Percentiles rank a stretch among this genome's conserved stretches.
phyloP scores from a whole-genome alignment of 2,113 vertebrate species.

The Stegostoma tigrinum region DNA sequence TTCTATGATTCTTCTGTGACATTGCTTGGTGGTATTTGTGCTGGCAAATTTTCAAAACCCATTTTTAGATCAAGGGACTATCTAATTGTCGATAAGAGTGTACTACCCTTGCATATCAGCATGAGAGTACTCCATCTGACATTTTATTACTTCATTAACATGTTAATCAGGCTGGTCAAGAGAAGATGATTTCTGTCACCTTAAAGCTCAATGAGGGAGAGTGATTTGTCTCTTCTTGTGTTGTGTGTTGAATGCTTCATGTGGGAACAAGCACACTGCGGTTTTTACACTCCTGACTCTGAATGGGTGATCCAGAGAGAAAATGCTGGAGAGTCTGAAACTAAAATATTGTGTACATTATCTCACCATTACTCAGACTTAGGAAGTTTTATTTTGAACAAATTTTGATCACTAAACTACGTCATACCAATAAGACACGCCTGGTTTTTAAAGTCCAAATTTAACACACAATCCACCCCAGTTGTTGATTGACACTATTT shows the following conservation, averaged over 20 bases:
- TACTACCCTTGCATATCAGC: background rate
- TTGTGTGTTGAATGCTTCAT: background rate
- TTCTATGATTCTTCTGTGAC: too few relatives aligned
- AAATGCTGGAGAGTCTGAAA: background rate
- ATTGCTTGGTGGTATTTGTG: too few relatives aligned
- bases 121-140: background rate
- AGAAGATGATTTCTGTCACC: background rate
- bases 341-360: background rate
- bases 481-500: background rate
- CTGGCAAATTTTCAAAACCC: too few relatives aligned
- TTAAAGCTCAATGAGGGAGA: background rate
- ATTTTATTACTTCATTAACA: background rate
- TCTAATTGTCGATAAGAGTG: background rate
- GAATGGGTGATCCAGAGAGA: background rate
- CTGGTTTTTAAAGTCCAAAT: background rate
- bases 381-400: background rate
- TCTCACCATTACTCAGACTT: background rate
- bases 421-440: background rate
- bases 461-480: background rate
- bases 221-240: background rate
- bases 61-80: too few relatives aligned
- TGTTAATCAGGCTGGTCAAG: background rate
- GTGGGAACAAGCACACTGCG: background rate
- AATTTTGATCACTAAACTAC: background rate
- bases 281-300: background rate